Evolutionary conservation across 2,888 invertebrate species (phyloP).

Genomic region (Xiphydria camelus): DNA sequence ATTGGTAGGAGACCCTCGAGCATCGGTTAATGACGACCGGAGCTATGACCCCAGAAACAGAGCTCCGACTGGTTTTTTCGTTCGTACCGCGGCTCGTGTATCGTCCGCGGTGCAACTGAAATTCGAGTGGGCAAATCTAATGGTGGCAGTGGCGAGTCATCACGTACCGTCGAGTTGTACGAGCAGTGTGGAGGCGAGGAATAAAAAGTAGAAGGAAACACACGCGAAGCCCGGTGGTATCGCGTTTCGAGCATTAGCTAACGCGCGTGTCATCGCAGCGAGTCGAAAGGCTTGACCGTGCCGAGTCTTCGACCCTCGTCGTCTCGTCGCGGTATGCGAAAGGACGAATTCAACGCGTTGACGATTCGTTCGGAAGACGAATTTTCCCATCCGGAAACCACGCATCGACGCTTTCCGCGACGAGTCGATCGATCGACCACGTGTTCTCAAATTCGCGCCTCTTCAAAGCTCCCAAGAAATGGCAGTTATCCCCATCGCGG

Average conservation of each 20-base stretch:
- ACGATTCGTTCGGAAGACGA: too few species aligned
- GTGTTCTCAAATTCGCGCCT: too few species aligned
- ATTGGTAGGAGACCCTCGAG: neutral
- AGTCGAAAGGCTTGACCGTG: slow-evolving; percentile 23
- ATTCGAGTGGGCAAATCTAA: slow-evolving; percentile 52
- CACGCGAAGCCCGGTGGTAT: slow-evolving; percentile 26
- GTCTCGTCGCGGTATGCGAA: too few species aligned
- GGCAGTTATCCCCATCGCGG: too few species aligned
- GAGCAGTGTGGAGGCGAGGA: slow-evolving; percentile 8
- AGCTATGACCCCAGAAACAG: slow-evolving; percentile 1
- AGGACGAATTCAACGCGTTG: too few species aligned
- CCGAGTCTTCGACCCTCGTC: too few species aligned
- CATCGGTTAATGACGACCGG: slow-evolving; percentile 13
- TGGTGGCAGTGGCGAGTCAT: slow-evolving; percentile 46
- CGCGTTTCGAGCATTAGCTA: slow-evolving; percentile 41
- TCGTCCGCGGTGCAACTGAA: slow-evolving; percentile 44
- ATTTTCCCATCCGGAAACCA: too few species aligned
- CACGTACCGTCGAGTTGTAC: slow-evolving; percentile 39
- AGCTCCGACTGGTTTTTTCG: slow-evolving; percentile 10
- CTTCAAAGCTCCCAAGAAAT: too few species aligned
- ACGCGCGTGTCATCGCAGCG: slow-evolving; percentile 41
- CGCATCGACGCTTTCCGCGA: too few species aligned
- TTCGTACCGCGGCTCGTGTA: slow-evolving; percentile 3
- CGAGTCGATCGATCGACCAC: too few species aligned
- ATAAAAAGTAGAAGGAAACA: slow-evolving; percentile 19